Evolutionary conservation across 2,888 invertebrate genomes (phyloP).

Genomic region (Hyposoter dolosus): DNA sequence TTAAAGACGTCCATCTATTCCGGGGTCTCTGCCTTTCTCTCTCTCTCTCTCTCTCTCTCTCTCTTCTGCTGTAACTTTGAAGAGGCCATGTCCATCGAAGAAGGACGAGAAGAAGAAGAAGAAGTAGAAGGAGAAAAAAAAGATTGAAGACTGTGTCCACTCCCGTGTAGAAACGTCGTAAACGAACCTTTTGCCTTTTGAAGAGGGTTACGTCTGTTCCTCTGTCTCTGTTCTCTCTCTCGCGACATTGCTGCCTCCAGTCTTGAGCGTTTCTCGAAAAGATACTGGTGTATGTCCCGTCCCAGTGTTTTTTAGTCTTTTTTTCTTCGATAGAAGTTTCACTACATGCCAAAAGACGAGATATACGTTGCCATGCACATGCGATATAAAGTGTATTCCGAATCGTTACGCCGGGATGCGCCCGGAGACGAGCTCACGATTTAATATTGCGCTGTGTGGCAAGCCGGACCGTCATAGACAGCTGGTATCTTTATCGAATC

Average conservation of each 20-base stretch:
- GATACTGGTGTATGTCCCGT: slow-evolving; percentile 5
- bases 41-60: slow-evolving; percentile 17
- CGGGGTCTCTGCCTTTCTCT: slow-evolving; percentile 39
- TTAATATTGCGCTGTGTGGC: slow-evolving; percentile 22
- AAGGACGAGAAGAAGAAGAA: slow-evolving; percentile 23
- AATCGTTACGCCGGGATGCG: slow-evolving; percentile 1
- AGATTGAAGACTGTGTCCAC: slow-evolving; percentile 45
- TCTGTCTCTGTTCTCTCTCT: slow-evolving; percentile 39
- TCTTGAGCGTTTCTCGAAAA: slow-evolving; percentile 43
- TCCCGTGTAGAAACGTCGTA: slow-evolving; percentile 57
- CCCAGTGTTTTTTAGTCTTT: neutral
- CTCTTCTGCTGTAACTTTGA: slow-evolving; percentile 40
- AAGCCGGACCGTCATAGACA: slow-evolving; percentile 78
- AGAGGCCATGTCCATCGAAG: slow-evolving; percentile 56
- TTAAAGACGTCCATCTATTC: slow-evolving; percentile 74
- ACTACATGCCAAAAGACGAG: slow-evolving; percentile 48
- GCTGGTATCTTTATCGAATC: slow-evolving; percentile 83
- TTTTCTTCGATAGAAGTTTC: slow-evolving; percentile 31
- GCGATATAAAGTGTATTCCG: slow-evolving; percentile 29
- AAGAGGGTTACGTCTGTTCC: slow-evolving; percentile 54
- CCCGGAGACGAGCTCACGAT: slow-evolving; percentile 35
- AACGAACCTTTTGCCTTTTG: slow-evolving; percentile 66
- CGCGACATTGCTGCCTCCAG: slow-evolving; percentile 12
- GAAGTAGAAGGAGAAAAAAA: neutral
- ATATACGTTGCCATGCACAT: neutral